These are phyloP conservation scores for Triplophysa rosa DNA, from an alignment of 2,113 vertebrate genomes.

Conservation along the genomic window DNA sequence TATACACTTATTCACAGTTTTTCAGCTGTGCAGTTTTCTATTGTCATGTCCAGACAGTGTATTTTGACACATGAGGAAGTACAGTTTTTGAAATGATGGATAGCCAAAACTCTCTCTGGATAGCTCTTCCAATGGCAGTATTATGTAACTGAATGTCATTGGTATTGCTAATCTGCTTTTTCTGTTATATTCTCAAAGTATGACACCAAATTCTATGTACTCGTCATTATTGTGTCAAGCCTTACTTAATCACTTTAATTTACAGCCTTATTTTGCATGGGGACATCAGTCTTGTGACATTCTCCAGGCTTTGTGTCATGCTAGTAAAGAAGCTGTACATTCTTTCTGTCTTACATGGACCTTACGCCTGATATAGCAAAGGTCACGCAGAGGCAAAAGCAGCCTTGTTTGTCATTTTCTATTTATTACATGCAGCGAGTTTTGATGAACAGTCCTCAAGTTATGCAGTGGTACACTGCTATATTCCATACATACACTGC, in stretches of 20 bases:
- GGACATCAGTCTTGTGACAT: slow-evolving; percentile 50
- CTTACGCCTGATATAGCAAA: background rate
- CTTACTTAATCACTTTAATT: slow-evolving; percentile 57
- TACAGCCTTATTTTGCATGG: slow-evolving; percentile 46
- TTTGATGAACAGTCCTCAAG: background rate
- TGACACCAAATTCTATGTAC: slow-evolving; percentile 16
- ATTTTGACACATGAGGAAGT: background rate
- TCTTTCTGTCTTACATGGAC: slow-evolving; percentile 53
- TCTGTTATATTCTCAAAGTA: slow-evolving; percentile 4
- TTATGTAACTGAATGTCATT: slow-evolving; percentile 5
- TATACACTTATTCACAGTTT: slow-evolving; percentile 2
- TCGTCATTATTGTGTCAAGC: slow-evolving; percentile 50
- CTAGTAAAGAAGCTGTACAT: slow-evolving; percentile 4
- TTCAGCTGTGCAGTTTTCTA: background rate
- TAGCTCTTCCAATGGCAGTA: background rate
- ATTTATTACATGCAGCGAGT: background rate
- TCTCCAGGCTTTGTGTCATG: slow-evolving; percentile 30
- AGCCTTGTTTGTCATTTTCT: slow-evolving; percentile 1
- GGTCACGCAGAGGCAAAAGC: background rate
- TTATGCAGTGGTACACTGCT: background rate
- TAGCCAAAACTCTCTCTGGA: background rate
- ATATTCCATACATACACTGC: background rate
- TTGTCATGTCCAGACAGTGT: background rate
- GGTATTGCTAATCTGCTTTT: background rate
- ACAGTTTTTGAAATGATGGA: background rate